phyloP scores from a whole-genome alignment of 2,888 invertebrate species.

The Agrotis puta region DNA sequence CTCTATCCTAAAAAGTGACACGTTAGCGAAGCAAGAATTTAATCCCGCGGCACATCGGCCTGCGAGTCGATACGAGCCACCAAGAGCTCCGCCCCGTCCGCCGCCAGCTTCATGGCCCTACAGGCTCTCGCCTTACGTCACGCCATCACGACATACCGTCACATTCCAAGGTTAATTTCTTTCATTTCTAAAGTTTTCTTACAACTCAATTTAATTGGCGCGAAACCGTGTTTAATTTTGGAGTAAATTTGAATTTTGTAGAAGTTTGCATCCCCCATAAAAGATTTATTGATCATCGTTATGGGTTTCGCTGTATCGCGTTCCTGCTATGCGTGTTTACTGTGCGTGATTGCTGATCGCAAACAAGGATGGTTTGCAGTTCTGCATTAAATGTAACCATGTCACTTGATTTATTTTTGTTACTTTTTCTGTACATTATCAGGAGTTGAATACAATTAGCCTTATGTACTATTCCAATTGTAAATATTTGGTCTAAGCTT shows the following conservation, averaged over 20 bases:
- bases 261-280: conserved; percentile 69
- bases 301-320: conserved; percentile 69
- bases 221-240: conserved; percentile 81
- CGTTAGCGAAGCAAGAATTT: conserved; percentile 93
- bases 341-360: conserved; percentile 51
- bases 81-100: conserved; percentile 90
- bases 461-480: not conserved
- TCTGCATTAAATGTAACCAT: conserved; percentile 50
- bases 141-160: conserved; percentile 93
- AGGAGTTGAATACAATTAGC: not conserved
- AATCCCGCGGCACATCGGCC: conserved; percentile 95
- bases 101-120: conserved; percentile 86
- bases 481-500: conserved; percentile 39
- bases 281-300: conserved; percentile 81
- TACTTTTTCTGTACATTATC: conserved; percentile 3
- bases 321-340: conserved; percentile 75
- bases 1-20: conserved; percentile 87
- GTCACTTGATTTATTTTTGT: conserved; percentile 20
- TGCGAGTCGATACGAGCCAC: conserved; percentile 94
- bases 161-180: conserved; percentile 93
- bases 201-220: conserved; percentile 61
- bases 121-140: conserved; percentile 85
- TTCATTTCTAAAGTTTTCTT: conserved; percentile 82
- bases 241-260: conserved; percentile 76
- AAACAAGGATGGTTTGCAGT: conserved; percentile 61